These are phyloP conservation scores for Apodemia duryi DNA, from an alignment of 2,888 invertebrate genomes.

Conservation along the genomic window DNA sequence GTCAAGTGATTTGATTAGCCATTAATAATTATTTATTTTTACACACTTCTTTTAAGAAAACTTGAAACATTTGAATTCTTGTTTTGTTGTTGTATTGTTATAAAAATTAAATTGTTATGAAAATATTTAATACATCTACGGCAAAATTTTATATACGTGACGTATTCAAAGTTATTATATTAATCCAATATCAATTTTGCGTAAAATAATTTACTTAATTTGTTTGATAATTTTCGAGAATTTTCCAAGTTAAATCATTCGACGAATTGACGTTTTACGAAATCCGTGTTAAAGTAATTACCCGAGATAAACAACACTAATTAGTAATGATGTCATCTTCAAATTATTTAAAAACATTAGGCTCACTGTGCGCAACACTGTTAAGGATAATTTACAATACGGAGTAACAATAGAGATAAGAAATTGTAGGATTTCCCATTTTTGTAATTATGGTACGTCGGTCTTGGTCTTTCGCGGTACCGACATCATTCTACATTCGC, in stretches of 20 bases:
- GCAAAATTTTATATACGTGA: too few species aligned
- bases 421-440: background rate
- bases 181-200: background rate
- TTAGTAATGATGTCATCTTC: conserved; percentile 27
- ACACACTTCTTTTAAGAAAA: too few species aligned
- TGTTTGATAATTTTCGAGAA: background rate
- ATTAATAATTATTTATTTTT: too few species aligned
- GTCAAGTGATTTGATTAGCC: too few species aligned
- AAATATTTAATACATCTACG: too few species aligned
- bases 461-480: too few species aligned
- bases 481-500: too few species aligned
- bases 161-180: too few species aligned
- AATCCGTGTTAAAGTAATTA: conserved; percentile 29
- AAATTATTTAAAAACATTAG: conserved; percentile 18
- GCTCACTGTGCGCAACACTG: conserved; percentile 14
- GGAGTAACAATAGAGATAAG: background rate
- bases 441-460: too few species aligned
- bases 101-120: too few species aligned
- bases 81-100: too few species aligned
- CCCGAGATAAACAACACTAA: conserved; percentile 30
- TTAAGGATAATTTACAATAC: conserved; percentile 16
- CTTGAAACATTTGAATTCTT: too few species aligned
- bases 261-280: background rate
- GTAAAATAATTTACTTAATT: background rate
- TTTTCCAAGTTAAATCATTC: background rate